These are phyloP conservation scores for Cyprinus carpio DNA, from an alignment of 2,113 vertebrate genomes.

Conservation along the genomic window DNA sequence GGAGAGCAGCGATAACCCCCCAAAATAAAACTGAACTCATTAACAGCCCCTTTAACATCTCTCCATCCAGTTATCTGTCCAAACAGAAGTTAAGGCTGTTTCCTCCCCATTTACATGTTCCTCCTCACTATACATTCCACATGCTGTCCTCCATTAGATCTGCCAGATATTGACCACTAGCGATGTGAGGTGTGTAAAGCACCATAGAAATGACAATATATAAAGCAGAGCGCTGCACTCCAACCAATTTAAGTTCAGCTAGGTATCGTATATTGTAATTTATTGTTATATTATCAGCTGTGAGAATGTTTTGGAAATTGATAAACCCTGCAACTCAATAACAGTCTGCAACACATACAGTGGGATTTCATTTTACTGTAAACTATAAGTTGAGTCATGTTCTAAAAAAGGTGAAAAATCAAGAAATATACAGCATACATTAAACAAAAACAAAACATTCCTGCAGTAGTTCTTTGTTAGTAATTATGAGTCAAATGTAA, in stretches of 20 bases:
- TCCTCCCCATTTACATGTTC: not conserved
- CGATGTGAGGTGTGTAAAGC: slow-evolving; percentile 67
- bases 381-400: not conserved
- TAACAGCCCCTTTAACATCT: slow-evolving; percentile 18
- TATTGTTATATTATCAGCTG: not conserved
- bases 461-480: too few relatives aligned
- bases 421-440: not conserved
- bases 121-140: not conserved
- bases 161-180: slow-evolving; percentile 60
- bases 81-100: not conserved
- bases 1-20: too few relatives aligned
- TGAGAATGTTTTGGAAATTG: not conserved
- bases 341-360: not conserved
- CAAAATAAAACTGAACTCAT: slow-evolving; percentile 17
- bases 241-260: too few relatives aligned
- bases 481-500: too few relatives aligned
- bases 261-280: not conserved
- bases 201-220: slow-evolving; percentile 54
- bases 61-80: slow-evolving; percentile 22
- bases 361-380: not conserved
- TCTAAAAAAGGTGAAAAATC: too few relatives aligned
- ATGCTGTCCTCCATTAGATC: slow-evolving; percentile 56
- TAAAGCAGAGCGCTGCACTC: not conserved
- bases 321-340: not conserved
- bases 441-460: not conserved